These are phyloP conservation scores for Wiebesia pumilae DNA, from an alignment of 1,140 invertebrate genomes.

Conservation along the genomic window DNA sequence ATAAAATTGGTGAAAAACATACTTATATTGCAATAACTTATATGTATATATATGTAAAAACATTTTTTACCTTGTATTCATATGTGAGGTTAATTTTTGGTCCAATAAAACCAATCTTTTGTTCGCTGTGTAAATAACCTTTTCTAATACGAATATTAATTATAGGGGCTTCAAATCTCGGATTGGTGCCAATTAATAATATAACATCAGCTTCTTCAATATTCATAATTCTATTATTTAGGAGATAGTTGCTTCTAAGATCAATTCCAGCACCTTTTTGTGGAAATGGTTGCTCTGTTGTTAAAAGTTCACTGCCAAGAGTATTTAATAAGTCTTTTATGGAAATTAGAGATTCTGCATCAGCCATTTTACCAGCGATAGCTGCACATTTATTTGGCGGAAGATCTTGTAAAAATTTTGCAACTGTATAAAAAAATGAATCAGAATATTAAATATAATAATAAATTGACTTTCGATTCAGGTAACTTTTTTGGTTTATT, in stretches of 20 bases:
- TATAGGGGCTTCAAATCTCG: constrained; percentile 97
- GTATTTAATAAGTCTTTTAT: constrained; percentile 96
- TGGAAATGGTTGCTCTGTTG: constrained; percentile 93
- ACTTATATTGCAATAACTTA: no score
- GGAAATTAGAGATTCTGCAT: constrained; percentile 92
- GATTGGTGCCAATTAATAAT: constrained; percentile 96
- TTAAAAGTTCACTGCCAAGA: constrained; percentile 89
- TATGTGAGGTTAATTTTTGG: constrained; percentile 95
- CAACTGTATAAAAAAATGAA: constrained; percentile 67
- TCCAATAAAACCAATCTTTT: constrained; percentile 88
- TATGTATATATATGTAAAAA: no score
- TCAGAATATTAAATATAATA: no score
- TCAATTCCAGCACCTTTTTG: constrained; percentile 90
- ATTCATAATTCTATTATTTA: constrained; percentile 91
- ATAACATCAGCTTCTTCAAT: constrained; percentile 96
- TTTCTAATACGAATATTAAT: constrained; percentile 97
- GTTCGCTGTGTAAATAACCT: constrained; percentile 90
- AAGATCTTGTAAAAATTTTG: constrained; percentile 77
- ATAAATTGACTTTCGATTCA: no score
- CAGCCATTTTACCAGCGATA: constrained; percentile 91
- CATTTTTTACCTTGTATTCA: constrained; percentile 86
- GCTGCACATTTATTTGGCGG: constrained; percentile 82
- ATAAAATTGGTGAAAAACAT: no score
- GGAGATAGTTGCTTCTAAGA: constrained; percentile 91
- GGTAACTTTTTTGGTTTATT: no score